Conservation (phyloP, 2,113 vertebrate species). For the Fulica atra region DNA sequence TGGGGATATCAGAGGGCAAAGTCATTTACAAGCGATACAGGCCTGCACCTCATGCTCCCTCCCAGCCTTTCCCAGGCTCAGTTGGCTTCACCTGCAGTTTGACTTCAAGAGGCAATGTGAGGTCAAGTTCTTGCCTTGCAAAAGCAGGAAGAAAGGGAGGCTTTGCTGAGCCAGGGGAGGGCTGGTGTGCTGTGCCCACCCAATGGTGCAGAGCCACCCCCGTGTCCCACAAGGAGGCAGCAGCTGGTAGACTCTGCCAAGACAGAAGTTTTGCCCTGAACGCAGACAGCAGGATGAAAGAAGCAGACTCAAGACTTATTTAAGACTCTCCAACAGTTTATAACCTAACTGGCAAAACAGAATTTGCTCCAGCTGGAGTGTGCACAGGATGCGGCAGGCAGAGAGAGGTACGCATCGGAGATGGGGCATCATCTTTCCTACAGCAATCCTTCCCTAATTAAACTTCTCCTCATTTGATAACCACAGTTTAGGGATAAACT, state of each 20-base stretch:
- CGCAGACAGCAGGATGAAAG: background rate
- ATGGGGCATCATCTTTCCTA: background rate
- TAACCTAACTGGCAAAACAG: background rate
- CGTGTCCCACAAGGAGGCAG: accelerated
- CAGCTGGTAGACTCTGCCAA: accelerated
- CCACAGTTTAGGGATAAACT: background rate
- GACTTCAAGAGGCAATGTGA: background rate
- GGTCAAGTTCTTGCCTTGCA: background rate
- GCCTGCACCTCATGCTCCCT: background rate
- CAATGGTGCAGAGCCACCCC: background rate
- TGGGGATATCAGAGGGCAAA: background rate
- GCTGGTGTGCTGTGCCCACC: background rate
- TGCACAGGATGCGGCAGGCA: background rate
- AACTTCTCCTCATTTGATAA: background rate
- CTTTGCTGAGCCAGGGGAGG: background rate
- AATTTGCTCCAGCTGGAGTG: background rate
- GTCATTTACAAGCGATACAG: background rate
- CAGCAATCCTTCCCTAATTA: background rate
- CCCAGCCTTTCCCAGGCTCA: background rate
- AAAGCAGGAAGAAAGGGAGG: background rate
- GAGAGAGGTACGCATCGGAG: background rate
- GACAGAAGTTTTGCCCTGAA: background rate
- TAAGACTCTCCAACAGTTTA: background rate
- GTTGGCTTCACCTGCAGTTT: background rate
- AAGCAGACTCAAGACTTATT: background rate